These are phyloP conservation scores for Callyntrura sp. DNA, from an alignment of 2,888 invertebrate genomes.

Conservation along the genomic window DNA sequence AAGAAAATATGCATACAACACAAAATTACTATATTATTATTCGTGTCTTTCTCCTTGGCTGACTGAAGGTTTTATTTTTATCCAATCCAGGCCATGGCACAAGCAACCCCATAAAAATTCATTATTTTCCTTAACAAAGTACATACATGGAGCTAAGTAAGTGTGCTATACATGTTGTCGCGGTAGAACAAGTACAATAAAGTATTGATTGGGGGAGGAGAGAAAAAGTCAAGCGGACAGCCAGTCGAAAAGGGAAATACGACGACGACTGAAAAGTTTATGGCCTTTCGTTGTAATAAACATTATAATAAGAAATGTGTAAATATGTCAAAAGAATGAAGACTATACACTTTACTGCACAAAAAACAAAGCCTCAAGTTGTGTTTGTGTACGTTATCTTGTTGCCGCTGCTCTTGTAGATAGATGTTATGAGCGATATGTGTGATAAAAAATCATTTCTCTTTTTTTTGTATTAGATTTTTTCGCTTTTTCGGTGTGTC, in stretches of 20 bases:
- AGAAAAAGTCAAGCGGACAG: constrained; percentile 53
- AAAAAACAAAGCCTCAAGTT: neutral
- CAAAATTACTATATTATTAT: neutral
- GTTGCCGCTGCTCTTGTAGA: too few species aligned
- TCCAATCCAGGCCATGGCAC: constrained; percentile 43
- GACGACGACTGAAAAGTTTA: constrained; percentile 64
- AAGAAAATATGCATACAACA: too few species aligned
- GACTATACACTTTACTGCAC: too few species aligned
- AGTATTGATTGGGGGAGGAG: too few species aligned
- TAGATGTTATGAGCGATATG: constrained; percentile 22
- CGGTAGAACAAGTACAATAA: too few species aligned
- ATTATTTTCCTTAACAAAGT: constrained; percentile 8
- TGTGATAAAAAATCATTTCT: constrained; percentile 49
- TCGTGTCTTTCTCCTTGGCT: constrained; percentile 24
- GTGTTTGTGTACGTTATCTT: constrained; percentile 4
- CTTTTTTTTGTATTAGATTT: constrained; percentile 13
- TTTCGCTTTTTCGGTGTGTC: neutral
- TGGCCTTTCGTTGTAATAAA: constrained; percentile 44
- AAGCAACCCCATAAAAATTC: constrained; percentile 53
- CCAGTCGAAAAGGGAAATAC: constrained; percentile 15
- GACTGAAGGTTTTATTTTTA: constrained; percentile 42
- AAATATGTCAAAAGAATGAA: constrained; percentile 29
- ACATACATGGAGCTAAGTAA: neutral
- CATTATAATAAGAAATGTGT: constrained; percentile 37
- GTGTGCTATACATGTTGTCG: neutral